These are phyloP conservation scores for Myripristis murdjan DNA, from an alignment of 2,797 vertebrate species.

Conservation along the genomic window DNA sequence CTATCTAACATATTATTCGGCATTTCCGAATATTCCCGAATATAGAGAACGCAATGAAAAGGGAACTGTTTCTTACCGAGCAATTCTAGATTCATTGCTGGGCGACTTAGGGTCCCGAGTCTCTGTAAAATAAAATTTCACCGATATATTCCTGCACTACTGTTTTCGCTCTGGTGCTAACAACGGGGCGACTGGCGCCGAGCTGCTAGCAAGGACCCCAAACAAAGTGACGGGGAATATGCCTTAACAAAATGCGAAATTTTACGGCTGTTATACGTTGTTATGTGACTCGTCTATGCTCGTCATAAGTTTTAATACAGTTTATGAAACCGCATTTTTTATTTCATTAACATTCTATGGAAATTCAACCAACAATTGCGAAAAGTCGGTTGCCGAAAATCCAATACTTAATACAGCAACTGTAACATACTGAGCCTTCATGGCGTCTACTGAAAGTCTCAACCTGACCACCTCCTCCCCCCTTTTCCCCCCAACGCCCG, in stretches of 20 bases:
- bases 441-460: too few relatives aligned
- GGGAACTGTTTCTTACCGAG: conserved; percentile 77
- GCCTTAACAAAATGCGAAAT: conserved; percentile 63
- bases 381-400: too few relatives aligned
- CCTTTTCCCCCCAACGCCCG: too few relatives aligned
- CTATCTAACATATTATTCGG: conserved; percentile 55
- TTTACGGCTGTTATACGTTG: neutral
- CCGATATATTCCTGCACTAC: conserved; percentile 13
- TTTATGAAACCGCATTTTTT: too few relatives aligned
- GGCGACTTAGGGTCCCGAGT: neutral
- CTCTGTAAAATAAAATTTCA: neutral
- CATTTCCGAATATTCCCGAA: neutral
- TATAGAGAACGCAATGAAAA: neutral
- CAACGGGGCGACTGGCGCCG: conserved; percentile 59
- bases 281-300: too few relatives aligned
- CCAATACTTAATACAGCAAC: too few relatives aligned
- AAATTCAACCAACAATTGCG: too few relatives aligned
- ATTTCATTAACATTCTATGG: too few relatives aligned
- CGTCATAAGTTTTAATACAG: too few relatives aligned
- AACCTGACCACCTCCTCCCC: too few relatives aligned
- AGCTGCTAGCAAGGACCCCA: conserved; percentile 69
- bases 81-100: conserved; percentile 86
- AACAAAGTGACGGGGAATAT: conserved; percentile 40
- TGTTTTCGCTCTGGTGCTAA: conserved; percentile 31
- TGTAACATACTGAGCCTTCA: too few relatives aligned